A percentile compares a stretch with the other conserved stretches of the same genome.
Evolutionary conservation across 2,888 invertebrate species (phyloP).

Genomic region (Andrena flavipes): DNA sequence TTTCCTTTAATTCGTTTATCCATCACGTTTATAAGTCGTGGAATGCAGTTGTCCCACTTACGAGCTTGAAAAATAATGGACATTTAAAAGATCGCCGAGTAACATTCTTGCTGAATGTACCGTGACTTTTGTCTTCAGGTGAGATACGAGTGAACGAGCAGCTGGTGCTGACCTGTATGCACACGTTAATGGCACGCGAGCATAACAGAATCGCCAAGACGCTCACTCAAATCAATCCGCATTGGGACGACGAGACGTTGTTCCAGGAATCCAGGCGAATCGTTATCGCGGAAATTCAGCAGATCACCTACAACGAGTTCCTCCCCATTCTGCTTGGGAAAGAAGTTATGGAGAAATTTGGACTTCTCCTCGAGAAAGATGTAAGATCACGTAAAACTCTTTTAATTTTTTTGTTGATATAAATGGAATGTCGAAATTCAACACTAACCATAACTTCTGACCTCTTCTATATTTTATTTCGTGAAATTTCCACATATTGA

Average conservation of each 20-base stretch:
- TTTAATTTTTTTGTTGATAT: not conserved
- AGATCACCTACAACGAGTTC: conserved; percentile 96
- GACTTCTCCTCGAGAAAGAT: conserved; percentile 92
- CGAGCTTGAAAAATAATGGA: not conserved
- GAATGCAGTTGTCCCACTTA: conserved; percentile 29
- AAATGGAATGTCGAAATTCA: too few relatives aligned
- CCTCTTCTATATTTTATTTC: too few relatives aligned
- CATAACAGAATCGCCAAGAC: conserved; percentile 94
- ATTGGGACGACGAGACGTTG: conserved; percentile 97
- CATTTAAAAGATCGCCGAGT: not conserved
- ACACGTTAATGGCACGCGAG: conserved; percentile 95
- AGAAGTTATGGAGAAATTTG: conserved; percentile 96
- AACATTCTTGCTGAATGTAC: conserved; percentile 23
- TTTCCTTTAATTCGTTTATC: not conserved
- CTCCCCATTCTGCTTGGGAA: conserved; percentile 95
- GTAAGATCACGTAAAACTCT: conserved; percentile 82
- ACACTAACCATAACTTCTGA: too few relatives aligned
- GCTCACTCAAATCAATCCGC: conserved; percentile 93
- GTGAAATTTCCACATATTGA: too few relatives aligned
- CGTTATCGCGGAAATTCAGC: conserved; percentile 94
- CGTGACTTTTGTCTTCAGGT: conserved; percentile 83
- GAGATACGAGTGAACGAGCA: conserved; percentile 97
- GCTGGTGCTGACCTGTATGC: conserved; percentile 95
- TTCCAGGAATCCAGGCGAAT: conserved; percentile 95
- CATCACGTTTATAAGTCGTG: not conserved